phyloP scores from a whole-genome alignment of 2,797 vertebrate species.

The Okamejei kenojei region DNA sequence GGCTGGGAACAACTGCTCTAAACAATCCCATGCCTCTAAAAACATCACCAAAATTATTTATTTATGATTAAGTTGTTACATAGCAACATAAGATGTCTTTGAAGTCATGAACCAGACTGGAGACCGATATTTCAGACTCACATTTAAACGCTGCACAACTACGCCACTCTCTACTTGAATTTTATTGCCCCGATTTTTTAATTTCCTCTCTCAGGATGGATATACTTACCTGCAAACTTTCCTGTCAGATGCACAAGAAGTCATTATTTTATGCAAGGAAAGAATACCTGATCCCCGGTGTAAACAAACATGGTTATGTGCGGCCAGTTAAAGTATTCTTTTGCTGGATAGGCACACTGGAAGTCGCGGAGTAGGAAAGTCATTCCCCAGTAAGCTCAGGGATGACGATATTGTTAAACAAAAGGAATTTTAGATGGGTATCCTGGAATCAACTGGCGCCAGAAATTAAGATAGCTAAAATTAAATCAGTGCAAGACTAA shows the following conservation, averaged over 20 bases:
- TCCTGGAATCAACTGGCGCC: not conserved
- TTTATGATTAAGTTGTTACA: not conserved
- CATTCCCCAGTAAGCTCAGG: not conserved
- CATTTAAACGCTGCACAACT: not conserved
- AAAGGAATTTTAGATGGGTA: not conserved
- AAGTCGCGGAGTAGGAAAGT: not conserved
- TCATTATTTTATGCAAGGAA: not conserved
- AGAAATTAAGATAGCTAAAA: conserved; percentile 18
- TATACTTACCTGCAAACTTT: not conserved
- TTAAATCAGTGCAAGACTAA: conserved; percentile 5
- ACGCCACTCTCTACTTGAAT: not conserved
- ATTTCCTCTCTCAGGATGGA: not conserved
- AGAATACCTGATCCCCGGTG: not conserved
- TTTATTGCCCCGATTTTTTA: not conserved
- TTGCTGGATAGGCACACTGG: not conserved
- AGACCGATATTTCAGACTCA: not conserved
- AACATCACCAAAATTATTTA: not conserved
- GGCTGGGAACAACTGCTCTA: no score
- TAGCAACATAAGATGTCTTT: not conserved
- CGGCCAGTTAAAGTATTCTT: not conserved
- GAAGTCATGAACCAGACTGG: not conserved
- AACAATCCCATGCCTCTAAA: not conserved
- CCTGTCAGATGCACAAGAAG: not conserved
- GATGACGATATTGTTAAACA: not conserved
- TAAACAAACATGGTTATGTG: not conserved